Percentiles rank a stretch among this genome's conserved stretches.
Conservation (phyloP, 2,888 invertebrate genomes). For the Drosophila tripunctata region DNA sequence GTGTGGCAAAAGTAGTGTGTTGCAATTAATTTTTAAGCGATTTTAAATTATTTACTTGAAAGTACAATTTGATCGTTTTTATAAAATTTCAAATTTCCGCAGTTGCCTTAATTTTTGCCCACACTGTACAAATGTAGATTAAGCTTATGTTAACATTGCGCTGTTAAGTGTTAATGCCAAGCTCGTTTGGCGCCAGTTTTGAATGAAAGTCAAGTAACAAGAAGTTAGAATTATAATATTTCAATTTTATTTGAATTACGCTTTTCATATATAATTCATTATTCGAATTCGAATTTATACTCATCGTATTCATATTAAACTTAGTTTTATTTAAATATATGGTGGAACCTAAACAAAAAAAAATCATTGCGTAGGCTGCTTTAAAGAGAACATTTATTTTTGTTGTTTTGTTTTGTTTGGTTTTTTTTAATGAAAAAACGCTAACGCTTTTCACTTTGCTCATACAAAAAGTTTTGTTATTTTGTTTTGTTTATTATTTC, state of each 20-base stretch:
- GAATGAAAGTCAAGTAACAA: slow-evolving; percentile 17
- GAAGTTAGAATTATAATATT: slow-evolving; percentile 68
- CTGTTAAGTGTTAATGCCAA: neutral
- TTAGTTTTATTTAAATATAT: slow-evolving; percentile 53
- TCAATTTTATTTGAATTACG: slow-evolving; percentile 66
- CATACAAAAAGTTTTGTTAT: slow-evolving; percentile 56
- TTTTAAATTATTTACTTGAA: too few relatives aligned
- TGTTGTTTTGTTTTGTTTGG: too few relatives aligned
- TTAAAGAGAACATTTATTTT: slow-evolving; percentile 48
- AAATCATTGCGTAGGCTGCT: slow-evolving; percentile 45
- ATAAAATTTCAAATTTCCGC: too few relatives aligned
- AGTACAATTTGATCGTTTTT: too few relatives aligned
- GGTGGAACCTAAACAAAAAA: slow-evolving; percentile 50
- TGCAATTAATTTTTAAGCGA: too few relatives aligned
- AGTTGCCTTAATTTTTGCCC: neutral
- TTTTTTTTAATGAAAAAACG: slow-evolving; percentile 34
- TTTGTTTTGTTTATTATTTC: slow-evolving; percentile 28
- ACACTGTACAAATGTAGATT: slow-evolving; percentile 1
- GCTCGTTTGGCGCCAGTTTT: neutral
- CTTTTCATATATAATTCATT: slow-evolving; percentile 69
- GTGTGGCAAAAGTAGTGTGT: slow-evolving; percentile 73
- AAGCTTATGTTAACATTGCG: too few relatives aligned
- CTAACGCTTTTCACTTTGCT: slow-evolving; percentile 26
- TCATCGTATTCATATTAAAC: slow-evolving; percentile 64
- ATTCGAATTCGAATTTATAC: slow-evolving; percentile 59